Evolutionary conservation across 2,113 vertebrate species (phyloP).

Genomic region (Etia nguti): DNA sequence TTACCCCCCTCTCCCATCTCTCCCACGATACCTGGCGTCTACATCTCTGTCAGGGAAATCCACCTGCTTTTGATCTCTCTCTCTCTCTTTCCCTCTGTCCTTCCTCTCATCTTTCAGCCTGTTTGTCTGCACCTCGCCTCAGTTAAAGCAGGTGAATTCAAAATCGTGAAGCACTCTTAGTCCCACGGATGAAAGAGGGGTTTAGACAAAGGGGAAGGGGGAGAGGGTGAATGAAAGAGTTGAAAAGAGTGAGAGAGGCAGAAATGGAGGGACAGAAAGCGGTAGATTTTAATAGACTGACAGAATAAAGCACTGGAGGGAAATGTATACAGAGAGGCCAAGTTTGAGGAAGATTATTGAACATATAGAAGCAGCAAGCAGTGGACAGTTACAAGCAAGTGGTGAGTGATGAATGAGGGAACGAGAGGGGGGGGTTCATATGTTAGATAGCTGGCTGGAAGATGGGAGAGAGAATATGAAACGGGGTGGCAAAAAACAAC

Average conservation of each 20-base stretch:
- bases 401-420: conserved; percentile 4
- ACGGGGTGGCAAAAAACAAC: background rate
- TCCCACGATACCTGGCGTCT: conserved; percentile 55
- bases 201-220: conserved; percentile 62
- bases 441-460: background rate
- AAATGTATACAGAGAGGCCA: conserved; percentile 3
- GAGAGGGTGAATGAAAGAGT: conserved; percentile 45
- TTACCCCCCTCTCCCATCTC: background rate
- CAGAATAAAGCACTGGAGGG: conserved; percentile 11
- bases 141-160: conserved; percentile 61
- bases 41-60: conserved; percentile 52
- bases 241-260: background rate
- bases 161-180: conserved; percentile 53
- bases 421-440: background rate
- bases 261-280: conserved; percentile 17
- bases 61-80: conserved; percentile 60
- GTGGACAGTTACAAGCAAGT: background rate
- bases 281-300: conserved; percentile 12
- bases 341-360: conserved; percentile 11
- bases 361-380: background rate
- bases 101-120: conserved; percentile 30
- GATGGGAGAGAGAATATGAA: background rate
- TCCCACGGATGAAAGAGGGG: conserved; percentile 63
- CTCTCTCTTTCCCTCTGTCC: background rate
- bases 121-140: conserved; percentile 56